These are phyloP conservation scores for Saguinus imperator DNA, from an alignment of 2,113 vertebrate species.

Conservation along the genomic window DNA sequence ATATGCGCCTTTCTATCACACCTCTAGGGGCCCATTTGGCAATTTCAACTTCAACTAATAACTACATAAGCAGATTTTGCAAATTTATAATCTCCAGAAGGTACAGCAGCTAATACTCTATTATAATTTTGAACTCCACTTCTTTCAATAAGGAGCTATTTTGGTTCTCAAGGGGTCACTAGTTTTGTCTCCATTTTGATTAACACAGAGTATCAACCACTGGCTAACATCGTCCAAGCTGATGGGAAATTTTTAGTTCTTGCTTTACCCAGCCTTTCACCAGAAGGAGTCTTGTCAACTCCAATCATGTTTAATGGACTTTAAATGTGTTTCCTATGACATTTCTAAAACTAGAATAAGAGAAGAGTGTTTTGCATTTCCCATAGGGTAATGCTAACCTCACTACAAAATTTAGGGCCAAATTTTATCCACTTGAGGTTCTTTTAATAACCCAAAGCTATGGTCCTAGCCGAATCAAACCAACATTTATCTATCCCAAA, in stretches of 20 bases:
- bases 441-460: conserved; percentile 13
- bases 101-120: conserved; percentile 81
- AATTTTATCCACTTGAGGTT: conserved; percentile 63
- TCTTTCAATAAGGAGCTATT: conserved; percentile 85
- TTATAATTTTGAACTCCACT: conserved; percentile 83
- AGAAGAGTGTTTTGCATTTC: conserved; percentile 36
- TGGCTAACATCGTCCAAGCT: conserved; percentile 79
- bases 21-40: conserved; percentile 81
- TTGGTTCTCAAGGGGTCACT: conserved; percentile 83
- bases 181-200: conserved; percentile 82
- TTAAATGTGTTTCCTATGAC: conserved; percentile 80
- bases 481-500: not conserved
- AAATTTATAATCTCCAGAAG: conserved; percentile 85
- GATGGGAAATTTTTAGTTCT: conserved; percentile 77
- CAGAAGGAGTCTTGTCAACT: conserved; percentile 79
- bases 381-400: conserved; percentile 35
- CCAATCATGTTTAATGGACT: conserved; percentile 77
- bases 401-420: conserved; percentile 38
- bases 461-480: not conserved
- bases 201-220: conserved; percentile 79
- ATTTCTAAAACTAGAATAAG: conserved; percentile 68
- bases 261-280: conserved; percentile 72
- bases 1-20: not conserved
- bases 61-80: conserved; percentile 79
- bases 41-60: conserved; percentile 80